A percentile compares a stretch with the other conserved stretches of the same genome.
Evolutionary conservation across 2,888 invertebrate genomes (phyloP).

Genomic region (Philopedon plagiatum): DNA sequence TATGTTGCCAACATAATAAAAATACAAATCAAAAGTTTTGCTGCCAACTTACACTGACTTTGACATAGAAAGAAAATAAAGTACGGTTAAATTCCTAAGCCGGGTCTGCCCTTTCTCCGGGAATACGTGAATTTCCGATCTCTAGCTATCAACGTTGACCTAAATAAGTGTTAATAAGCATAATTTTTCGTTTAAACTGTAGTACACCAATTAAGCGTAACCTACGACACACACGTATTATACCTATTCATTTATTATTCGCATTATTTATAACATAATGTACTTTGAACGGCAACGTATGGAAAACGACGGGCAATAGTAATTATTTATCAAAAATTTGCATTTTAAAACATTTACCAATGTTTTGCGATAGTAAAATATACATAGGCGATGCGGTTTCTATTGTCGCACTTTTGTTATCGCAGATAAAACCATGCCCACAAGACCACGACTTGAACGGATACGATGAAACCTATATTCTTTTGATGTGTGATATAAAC

Average conservation of each 20-base stretch:
- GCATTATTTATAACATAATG: neutral
- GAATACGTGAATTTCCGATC: no score
- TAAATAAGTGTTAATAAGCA: neutral
- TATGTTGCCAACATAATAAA: no score
- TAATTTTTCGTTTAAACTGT: neutral
- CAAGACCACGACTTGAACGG: no score
- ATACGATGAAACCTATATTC: no score
- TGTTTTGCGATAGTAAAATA: neutral
- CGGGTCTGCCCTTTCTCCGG: no score
- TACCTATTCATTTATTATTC: neutral
- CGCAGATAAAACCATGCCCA: neutral
- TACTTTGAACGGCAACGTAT: neutral
- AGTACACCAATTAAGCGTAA: neutral
- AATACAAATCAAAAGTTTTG: no score
- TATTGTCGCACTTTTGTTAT: neutral
- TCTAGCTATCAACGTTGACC: constrained; percentile 7
- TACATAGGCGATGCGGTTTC: neutral
- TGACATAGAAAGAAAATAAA: no score
- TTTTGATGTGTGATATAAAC: no score
- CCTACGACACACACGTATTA: neutral
- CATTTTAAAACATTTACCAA: neutral
- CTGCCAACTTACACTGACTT: no score
- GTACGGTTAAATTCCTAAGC: no score
- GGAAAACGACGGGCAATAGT: neutral
- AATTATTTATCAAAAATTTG: constrained; percentile 10